Evolutionary conservation across 1,140 invertebrate genomes (phyloP).

Genomic region (Leptopilina clavipes): DNA sequence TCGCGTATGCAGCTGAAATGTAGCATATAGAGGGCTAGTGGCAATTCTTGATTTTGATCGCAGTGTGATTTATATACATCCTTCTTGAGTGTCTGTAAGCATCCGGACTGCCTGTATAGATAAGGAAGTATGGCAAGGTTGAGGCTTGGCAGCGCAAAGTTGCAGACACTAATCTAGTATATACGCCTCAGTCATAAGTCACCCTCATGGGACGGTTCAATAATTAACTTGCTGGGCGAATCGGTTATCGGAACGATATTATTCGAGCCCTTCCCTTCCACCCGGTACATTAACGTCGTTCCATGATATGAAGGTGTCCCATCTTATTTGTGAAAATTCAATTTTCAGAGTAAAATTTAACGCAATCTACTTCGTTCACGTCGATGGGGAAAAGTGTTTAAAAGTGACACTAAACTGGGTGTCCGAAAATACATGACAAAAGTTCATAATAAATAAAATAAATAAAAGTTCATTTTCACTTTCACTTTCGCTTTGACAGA

Average conservation of each 20-base stretch:
- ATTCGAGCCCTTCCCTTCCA: slow-evolving; percentile 59
- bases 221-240: slow-evolving; percentile 69
- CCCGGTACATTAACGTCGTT: slow-evolving; percentile 57
- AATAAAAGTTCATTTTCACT: too few relatives aligned
- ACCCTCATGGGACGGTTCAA: slow-evolving; percentile 68
- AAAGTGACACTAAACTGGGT: too few relatives aligned
- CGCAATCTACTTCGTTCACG: slow-evolving; percentile 34
- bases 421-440: too few relatives aligned
- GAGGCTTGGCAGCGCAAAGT: slow-evolving; percentile 45
- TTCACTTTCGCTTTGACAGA: too few relatives aligned
- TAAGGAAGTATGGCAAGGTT: slow-evolving; percentile 33
- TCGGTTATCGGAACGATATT: slow-evolving; percentile 68
- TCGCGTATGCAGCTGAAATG: too few relatives aligned
- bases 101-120: slow-evolving; percentile 36
- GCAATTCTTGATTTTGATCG: slow-evolving; percentile 47
- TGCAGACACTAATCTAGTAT: slow-evolving; percentile 51
- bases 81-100: slow-evolving; percentile 60
- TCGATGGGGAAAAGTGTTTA: neutral
- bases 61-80: slow-evolving; percentile 58
- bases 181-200: slow-evolving; percentile 65
- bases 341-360: slow-evolving; percentile 66
- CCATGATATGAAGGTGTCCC: slow-evolving; percentile 41
- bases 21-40: slow-evolving; percentile 12
- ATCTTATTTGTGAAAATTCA: slow-evolving; percentile 60
- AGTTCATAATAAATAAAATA: too few relatives aligned